A percentile compares a stretch with the other conserved stretches of the same genome.
These are phyloP conservation scores for Drosophila meridiana DNA, from an alignment of 2,888 invertebrate genomes.

Conservation along the genomic window DNA sequence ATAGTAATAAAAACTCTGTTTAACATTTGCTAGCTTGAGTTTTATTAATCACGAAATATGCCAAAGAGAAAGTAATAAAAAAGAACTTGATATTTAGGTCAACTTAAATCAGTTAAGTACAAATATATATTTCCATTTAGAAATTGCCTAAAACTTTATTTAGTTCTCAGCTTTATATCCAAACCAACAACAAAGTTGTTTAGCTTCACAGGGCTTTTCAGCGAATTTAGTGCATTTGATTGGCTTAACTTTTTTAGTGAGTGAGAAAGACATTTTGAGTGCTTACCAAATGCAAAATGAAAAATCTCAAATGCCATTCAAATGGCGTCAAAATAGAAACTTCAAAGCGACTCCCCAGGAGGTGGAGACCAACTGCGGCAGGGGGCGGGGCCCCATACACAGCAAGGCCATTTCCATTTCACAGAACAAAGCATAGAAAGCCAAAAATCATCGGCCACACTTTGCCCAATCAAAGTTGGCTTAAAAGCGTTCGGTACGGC, in stretches of 20 bases:
- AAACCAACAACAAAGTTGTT: neutral
- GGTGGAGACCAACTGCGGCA: neutral
- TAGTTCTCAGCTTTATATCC: neutral
- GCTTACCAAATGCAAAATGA: constrained; percentile 11
- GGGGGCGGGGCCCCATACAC: no score
- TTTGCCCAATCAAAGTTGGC: constrained; percentile 49
- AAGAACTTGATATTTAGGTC: neutral
- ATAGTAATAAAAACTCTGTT: neutral
- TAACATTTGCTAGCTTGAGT: neutral
- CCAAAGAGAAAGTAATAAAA: neutral
- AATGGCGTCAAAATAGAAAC: constrained; percentile 42
- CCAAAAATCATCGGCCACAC: constrained; percentile 44
- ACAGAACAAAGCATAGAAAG: constrained; percentile 30
- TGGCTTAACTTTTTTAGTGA: constrained; percentile 19
- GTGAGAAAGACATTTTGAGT: constrained; percentile 30
- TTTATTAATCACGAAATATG: neutral
- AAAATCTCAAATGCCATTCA: constrained; percentile 27
- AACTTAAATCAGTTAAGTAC: neutral
- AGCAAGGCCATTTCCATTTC: constrained; percentile 28
- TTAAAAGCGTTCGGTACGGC: constrained; percentile 18
- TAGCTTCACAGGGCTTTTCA: neutral
- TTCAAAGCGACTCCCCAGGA: constrained; percentile 37
- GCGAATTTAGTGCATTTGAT: constrained; percentile 21
- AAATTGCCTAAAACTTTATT: neutral
- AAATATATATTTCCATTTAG: neutral